Base-by-base conservation (phyloP, 2,113 vertebrate genomes). In the Tragelaphus scriptus region DNA sequence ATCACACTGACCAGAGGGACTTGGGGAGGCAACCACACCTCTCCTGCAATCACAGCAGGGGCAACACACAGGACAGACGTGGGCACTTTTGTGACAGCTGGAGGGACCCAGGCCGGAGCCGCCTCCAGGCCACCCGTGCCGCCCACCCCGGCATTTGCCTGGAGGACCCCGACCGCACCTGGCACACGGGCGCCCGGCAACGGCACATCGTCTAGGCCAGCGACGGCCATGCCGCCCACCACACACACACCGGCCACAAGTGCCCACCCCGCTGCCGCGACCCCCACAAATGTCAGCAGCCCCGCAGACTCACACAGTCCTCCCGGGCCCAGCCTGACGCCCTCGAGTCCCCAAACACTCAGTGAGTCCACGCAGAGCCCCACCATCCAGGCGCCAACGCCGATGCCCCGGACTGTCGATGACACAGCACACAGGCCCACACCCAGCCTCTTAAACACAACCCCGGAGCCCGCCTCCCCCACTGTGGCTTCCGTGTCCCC, bases 121-220 rank as follows among this genome's bases (percentile, higher is more conserved):
- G 12, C 81, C 53, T 63, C 96, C 19, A 0, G n/a, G 3, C 6
- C 1, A 1, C 61, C 75, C 51, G 1, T 0, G 7, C 26, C 6
- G 0, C 17, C 89, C 0, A 0, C 26, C 6, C 1, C 2, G 0
- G 21, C 2, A 0, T 17, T 58, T 0, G 2, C 44, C 0, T 0
- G 0, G 16, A 53, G 1, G 15, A 13, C 94, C 1, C 47, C 0
- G 0, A 0, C 95, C 19, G 11, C 56, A 4, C 11, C 58, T 26
- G 15, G 0, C 1, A 0, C 32, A 0, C 61, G 3, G 58, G 40
- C 56, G 14, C 89, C 95, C 11, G 6, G 30, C 49, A n/a, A 19
- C 6, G 3, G 30, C 80, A 55, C 80, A 0, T 2, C 17, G 1
- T n/a, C 49, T 21, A 21, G 16, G 30, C 80, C 80, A 25, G 32